Evolutionary conservation across 2,888 invertebrate species (phyloP).

Genomic region (Ornithoptera priamus): DNA sequence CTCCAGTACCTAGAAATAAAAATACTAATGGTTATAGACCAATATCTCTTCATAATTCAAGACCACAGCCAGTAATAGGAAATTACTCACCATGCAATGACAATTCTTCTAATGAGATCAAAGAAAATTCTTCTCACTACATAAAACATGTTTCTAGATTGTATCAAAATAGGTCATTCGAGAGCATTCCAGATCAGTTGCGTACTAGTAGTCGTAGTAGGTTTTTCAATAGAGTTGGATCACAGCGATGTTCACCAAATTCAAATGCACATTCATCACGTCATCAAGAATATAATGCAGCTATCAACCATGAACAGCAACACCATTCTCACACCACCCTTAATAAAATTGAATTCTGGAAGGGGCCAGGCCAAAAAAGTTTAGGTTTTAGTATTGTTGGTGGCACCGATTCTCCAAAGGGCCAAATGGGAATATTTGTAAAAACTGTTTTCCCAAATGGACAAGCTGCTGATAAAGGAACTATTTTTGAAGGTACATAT

Average conservation of each 20-base stretch:
- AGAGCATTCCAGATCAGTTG: conserved; percentile 74
- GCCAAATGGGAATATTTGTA: conserved; percentile 93
- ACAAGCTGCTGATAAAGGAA: conserved; percentile 91
- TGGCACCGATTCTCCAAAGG: conserved; percentile 92
- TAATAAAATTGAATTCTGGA: conserved; percentile 84
- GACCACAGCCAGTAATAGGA: conserved; percentile 51
- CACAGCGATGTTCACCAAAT: conserved; percentile 64
- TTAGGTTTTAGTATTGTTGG: conserved; percentile 95
- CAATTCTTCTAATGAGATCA: conserved; percentile 64
- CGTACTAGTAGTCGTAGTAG: conserved; percentile 66
- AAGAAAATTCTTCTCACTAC: conserved; percentile 70
- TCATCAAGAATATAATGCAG: conserved; percentile 56
- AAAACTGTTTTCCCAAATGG: conserved; percentile 93
- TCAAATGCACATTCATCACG: conserved; percentile 56
- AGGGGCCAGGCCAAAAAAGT: conserved; percentile 91
- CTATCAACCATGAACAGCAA: conserved; percentile 49
- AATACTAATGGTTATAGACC: conserved; percentile 67
- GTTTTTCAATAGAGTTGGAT: conserved; percentile 72
- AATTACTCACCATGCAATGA: conserved; percentile 56
- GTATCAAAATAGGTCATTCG: conserved; percentile 73
- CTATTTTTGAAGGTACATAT: conserved; percentile 87
- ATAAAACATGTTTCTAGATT: conserved; percentile 68
- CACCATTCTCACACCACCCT: conserved; percentile 60
- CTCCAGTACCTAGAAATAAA: conserved; percentile 53
- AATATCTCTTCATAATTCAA: conserved; percentile 67